Conservation (phyloP, 2,113 vertebrate genomes). For the Tachuris rubrigastra region DNA sequence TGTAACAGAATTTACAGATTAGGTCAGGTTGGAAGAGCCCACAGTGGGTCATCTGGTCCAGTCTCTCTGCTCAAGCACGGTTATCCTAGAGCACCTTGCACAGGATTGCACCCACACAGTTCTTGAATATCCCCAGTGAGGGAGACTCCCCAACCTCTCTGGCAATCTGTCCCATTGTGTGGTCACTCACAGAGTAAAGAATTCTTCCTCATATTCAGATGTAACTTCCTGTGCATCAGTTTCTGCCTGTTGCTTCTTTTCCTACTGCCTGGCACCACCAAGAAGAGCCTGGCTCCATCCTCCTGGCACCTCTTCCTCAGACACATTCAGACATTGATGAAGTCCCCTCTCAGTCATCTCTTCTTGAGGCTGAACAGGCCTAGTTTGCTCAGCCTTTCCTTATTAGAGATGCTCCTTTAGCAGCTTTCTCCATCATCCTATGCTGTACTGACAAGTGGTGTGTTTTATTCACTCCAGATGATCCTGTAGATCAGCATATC, state of each 20-base stretch:
- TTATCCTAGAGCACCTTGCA: neutral
- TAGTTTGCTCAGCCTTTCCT: neutral
- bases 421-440: neutral
- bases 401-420: neutral
- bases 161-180: neutral
- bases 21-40: neutral
- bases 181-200: fast-evolving
- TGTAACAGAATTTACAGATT: neutral
- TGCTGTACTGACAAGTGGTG: neutral
- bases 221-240: neutral
- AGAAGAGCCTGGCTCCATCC: neutral
- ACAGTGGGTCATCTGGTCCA: neutral
- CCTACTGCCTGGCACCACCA: neutral
- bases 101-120: neutral
- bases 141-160: neutral
- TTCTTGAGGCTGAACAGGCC: neutral
- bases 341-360: neutral
- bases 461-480: neutral
- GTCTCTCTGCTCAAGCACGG: neutral
- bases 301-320: neutral
- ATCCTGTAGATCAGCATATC: neutral
- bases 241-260: neutral
- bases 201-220: neutral
- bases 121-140: neutral
- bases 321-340: neutral